These are phyloP conservation scores for Stenodera caucasica DNA, from an alignment of 2,888 invertebrate species.

Conservation along the genomic window DNA sequence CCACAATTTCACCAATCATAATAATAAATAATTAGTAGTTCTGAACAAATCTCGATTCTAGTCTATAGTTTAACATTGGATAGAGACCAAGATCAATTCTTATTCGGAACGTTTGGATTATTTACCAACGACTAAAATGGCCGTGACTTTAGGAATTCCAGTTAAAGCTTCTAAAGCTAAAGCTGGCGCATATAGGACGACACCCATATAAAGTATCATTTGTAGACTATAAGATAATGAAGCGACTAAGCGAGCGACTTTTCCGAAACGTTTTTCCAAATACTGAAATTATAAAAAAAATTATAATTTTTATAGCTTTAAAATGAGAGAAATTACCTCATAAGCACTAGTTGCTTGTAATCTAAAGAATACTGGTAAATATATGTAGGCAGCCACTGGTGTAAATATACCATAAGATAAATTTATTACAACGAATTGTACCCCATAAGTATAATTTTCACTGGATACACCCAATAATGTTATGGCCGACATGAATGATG, in stretches of 20 bases:
- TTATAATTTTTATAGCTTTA: too few species aligned
- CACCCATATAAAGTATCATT: constrained; percentile 87
- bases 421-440: constrained; percentile 78
- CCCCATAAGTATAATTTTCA: constrained; percentile 83
- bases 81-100: not conserved
- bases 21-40: constrained; percentile 4
- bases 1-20: constrained; percentile 9
- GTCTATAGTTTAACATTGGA: too few species aligned
- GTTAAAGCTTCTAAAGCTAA: constrained; percentile 86
- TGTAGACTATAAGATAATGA: constrained; percentile 85
- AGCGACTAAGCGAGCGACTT: constrained; percentile 72
- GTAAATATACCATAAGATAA: constrained; percentile 75
- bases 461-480: constrained; percentile 86
- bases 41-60: not conserved
- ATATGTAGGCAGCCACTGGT: constrained; percentile 75
- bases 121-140: constrained; percentile 71
- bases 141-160: constrained; percentile 71
- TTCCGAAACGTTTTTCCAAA: constrained; percentile 83
- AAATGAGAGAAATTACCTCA: constrained; percentile 68
- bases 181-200: constrained; percentile 92
- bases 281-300: constrained; percentile 63
- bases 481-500: constrained; percentile 92
- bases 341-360: constrained; percentile 85
- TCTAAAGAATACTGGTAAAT: constrained; percentile 83
- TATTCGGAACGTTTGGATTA: constrained; percentile 4